These are phyloP conservation scores for Caenorhabditis sp. DNA, from an alignment of 2,888 invertebrate genomes.

Conservation along the genomic window DNA sequence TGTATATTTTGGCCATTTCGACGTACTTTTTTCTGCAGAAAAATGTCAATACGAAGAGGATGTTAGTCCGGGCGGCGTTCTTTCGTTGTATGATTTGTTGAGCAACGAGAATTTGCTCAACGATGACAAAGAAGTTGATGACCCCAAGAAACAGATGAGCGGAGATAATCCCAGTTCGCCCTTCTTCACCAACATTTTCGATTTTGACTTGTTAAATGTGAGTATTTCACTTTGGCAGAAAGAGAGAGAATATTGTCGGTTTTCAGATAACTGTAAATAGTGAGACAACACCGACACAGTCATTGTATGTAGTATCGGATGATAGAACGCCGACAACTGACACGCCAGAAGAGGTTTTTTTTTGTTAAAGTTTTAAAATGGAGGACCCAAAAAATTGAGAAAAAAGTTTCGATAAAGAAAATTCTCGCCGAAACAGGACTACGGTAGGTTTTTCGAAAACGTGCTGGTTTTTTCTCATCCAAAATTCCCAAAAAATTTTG, in stretches of 20 bases:
- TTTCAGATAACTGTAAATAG: constrained; percentile 1
- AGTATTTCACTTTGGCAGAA: neutral
- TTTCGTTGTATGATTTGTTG: constrained; percentile 27
- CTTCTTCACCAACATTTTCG: constrained; percentile 15
- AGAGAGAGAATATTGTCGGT: too few relatives aligned
- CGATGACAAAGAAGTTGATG: neutral
- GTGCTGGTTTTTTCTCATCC: too few relatives aligned
- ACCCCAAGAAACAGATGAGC: neutral
- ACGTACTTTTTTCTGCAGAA: neutral
- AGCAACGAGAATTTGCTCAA: constrained; percentile 29
- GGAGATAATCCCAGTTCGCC: neutral
- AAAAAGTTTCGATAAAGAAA: too few relatives aligned
- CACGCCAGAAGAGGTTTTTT: too few relatives aligned
- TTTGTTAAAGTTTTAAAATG: too few relatives aligned
- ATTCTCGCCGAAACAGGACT: too few relatives aligned
- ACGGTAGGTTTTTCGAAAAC: too few relatives aligned
- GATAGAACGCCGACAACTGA: neutral
- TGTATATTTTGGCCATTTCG: neutral
- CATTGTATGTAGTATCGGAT: neutral
- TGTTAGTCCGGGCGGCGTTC: neutral
- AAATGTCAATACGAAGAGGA: neutral
- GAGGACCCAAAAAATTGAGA: neutral
- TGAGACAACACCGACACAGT: neutral
- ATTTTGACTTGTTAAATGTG: constrained; percentile 29
- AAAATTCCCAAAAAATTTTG: too few relatives aligned